Evolutionary conservation across 2,888 invertebrate genomes (phyloP).

Genomic region (Eumacrocentrus americanus): DNA sequence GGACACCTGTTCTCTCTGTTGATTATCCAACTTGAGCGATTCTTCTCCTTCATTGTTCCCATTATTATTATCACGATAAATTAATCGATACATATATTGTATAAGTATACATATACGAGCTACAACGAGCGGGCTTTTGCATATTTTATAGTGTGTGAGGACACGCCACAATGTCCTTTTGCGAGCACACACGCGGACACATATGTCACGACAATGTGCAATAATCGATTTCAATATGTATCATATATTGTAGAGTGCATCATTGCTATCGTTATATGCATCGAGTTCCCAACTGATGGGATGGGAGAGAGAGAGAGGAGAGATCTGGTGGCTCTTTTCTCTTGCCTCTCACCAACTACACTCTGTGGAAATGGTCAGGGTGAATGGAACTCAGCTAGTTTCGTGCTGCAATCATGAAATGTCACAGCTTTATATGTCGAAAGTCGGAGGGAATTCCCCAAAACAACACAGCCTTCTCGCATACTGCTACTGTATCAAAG

Average conservation of each 20-base stretch:
- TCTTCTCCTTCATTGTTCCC: background rate
- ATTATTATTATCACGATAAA: background rate
- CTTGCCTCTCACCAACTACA: background rate
- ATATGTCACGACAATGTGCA: background rate
- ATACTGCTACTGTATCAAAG: too few species aligned
- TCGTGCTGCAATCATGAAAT: constrained; percentile 23
- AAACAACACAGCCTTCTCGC: too few species aligned
- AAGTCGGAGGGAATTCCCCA: constrained; percentile 15
- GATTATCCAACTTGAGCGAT: background rate
- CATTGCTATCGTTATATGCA: constrained; percentile 3
- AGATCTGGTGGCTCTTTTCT: too few species aligned
- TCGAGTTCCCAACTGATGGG: constrained; percentile 7
- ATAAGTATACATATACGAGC: background rate
- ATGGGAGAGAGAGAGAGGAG: constrained; percentile 2
- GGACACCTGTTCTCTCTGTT: background rate
- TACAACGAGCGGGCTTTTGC: background rate
- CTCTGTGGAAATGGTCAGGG: constrained; percentile 11
- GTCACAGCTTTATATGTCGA: constrained; percentile 23
- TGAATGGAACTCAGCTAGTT: constrained; percentile 10
- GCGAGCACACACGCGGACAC: background rate
- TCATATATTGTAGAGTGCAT: background rate
- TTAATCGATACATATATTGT: constrained; percentile 6
- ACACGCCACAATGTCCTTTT: background rate
- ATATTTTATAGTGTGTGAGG: background rate
- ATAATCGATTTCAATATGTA: background rate